These are phyloP conservation scores for Hippasteria phrygiana DNA, from an alignment of 53 echinoderm and acorn worm species.

Conservation along the genomic window DNA sequence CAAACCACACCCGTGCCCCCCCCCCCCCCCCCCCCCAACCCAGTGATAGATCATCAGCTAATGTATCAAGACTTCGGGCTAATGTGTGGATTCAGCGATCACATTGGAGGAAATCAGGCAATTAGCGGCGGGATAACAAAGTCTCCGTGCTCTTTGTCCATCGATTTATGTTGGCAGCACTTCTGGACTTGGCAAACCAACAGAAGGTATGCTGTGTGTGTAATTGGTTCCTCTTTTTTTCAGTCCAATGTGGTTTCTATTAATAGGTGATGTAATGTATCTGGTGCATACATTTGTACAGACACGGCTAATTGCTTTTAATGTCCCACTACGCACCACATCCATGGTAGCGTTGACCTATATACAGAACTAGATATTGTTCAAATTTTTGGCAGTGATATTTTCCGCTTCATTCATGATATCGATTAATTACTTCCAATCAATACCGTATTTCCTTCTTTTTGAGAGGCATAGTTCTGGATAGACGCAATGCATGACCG, in stretches of 20 bases:
- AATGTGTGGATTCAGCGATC: constrained; percentile 42
- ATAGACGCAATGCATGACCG: no score
- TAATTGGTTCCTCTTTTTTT: constrained; percentile 1
- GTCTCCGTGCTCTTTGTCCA: background rate
- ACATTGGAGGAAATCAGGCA: background rate
- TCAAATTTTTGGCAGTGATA: no score
- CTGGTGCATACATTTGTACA: background rate
- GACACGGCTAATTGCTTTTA: background rate
- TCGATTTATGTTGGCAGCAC: constrained; percentile 9
- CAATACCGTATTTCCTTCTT: no score
- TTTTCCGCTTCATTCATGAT: no score
- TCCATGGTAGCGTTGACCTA: no score
- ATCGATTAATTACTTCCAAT: no score
- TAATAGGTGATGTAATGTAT: background rate
- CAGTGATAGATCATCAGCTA: constrained; percentile 41
- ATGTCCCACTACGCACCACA: no score
- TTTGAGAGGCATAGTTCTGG: no score
- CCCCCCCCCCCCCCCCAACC: background rate
- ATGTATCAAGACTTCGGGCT: background rate
- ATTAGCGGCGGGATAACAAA: constrained; percentile 23
- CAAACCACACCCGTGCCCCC: background rate
- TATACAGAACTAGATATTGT: no score
- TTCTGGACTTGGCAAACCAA: background rate
- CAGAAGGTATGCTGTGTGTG: background rate
- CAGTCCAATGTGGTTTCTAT: background rate